Percentiles rank a stretch among this genome's conserved stretches.
These are phyloP conservation scores for Dicaeum eximium DNA, from an alignment of 2,113 vertebrate species.

Conservation along the genomic window DNA sequence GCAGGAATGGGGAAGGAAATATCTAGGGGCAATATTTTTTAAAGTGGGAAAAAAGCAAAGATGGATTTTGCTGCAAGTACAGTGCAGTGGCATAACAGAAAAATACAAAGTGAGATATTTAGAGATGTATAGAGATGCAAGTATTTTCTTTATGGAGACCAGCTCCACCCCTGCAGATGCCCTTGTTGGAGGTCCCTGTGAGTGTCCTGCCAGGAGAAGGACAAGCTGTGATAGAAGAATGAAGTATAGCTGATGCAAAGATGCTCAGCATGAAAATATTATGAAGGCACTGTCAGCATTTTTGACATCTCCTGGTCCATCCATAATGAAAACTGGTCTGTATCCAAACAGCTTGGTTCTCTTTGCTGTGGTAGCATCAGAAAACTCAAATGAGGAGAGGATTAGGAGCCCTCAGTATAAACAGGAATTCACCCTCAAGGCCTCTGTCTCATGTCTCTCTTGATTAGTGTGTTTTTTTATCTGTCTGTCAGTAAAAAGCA, in stretches of 20 bases:
- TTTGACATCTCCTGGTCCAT: neutral
- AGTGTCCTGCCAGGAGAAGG: neutral
- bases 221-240: neutral
- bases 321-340: neutral
- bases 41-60: neutral
- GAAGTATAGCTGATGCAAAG: neutral
- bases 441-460: neutral
- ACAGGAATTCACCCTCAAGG: neutral
- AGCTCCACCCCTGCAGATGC: neutral
- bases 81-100: neutral
- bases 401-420: neutral
- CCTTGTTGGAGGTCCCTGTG: neutral
- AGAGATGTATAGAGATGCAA: neutral
- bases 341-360: neutral
- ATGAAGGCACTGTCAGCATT: neutral
- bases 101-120: neutral
- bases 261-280: neutral
- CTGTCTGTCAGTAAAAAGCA: neutral
- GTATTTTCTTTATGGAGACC: neutral
- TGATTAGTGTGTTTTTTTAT: constrained; percentile 5
- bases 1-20: neutral
- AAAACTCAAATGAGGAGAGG: neutral
- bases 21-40: neutral
- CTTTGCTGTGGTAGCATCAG: neutral
- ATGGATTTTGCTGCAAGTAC: neutral